Conservation (phyloP, 2,797 vertebrate species). For the Trachurus trachurus region DNA sequence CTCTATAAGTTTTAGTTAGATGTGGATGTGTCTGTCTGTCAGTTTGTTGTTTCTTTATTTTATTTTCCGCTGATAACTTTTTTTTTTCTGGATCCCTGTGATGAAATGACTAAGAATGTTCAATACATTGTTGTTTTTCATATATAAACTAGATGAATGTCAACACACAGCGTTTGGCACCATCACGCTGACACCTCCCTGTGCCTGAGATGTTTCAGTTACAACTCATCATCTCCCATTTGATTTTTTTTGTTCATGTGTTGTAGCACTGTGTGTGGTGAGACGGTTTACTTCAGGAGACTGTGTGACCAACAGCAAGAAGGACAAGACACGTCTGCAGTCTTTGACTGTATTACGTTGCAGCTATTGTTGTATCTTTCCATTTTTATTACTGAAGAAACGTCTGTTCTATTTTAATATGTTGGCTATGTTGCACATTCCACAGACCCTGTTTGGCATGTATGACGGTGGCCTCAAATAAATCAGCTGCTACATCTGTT, state of each 20-base stretch:
- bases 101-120: slow-evolving; percentile 64
- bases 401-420: slow-evolving; percentile 13
- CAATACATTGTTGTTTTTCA: slow-evolving; percentile 36
- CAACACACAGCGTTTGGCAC: slow-evolving; percentile 54
- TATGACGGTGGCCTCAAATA: slow-evolving; percentile 49
- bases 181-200: slow-evolving; percentile 76
- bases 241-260: slow-evolving; percentile 74
- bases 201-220: slow-evolving; percentile 82
- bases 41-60: slow-evolving; percentile 22
- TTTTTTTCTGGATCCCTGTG: slow-evolving; percentile 22
- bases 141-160: slow-evolving; percentile 62
- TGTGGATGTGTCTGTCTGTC: slow-evolving; percentile 57
- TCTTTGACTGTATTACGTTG: slow-evolving; percentile 22
- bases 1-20: slow-evolving; percentile 26
- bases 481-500: slow-evolving; percentile 52
- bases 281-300: slow-evolving; percentile 70
- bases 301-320: slow-evolving; percentile 7
- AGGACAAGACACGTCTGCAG: slow-evolving; percentile 23
- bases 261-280: slow-evolving; percentile 66
- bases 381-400: slow-evolving; percentile 31
- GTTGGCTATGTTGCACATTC: slow-evolving; percentile 46
- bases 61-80: not conserved
- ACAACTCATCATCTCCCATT: slow-evolving; percentile 65
- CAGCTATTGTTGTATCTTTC: slow-evolving; percentile 6
- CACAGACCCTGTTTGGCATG: slow-evolving; percentile 60